Evolutionary conservation across 2,888 invertebrate species (phyloP), one percentile per base, ranked within the genome.

Genomic region (Drosophila borealis): DNA sequence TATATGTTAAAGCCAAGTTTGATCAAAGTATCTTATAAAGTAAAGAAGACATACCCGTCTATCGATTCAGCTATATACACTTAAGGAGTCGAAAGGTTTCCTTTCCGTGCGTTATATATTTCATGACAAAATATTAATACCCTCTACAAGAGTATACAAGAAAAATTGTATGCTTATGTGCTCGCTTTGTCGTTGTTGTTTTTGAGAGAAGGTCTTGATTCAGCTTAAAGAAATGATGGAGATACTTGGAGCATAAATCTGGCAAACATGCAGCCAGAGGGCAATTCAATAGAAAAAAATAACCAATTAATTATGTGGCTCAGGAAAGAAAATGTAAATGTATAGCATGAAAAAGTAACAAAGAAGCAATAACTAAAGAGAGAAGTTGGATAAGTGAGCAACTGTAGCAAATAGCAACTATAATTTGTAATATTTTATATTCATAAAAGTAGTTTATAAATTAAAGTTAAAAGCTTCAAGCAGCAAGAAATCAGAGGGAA

Each of bases 201-300:
- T 17, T 10, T 14, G 0, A 19, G 3, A 9, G 11, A 9, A 9
- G 3, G 29, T 33, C 50, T 6, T 13, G 36, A 19, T 36, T 17
- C 33, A 11, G 17, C 45, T 50, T 64, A 50, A 50, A 11, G 29
- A 37, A 33, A 25, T 51, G 17, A n/a, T 11, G 17, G 9, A 19
- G 36, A 45, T 45, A 42, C 36, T 44, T 51, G 4, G 13, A 21
- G 37, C 42, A 60, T 77, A 77, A 80, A 80, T 76, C 77, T 60
- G 56, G 25, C 50, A 25, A 33, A 37, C 44, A 21, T n/a, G 25
- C 9, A 48, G 59, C 10, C 25, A 41, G 33, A 9, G 19, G 63
- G 14, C 29, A 10, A 9, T 17, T 49, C 29, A 55, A 49, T 49
- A 6, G n/a, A 3, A 17, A 37, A 10, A 29, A 45, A 44, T 33